phyloP scores from a whole-genome alignment of 2,113 vertebrate species.

The Aramus guarauna region DNA sequence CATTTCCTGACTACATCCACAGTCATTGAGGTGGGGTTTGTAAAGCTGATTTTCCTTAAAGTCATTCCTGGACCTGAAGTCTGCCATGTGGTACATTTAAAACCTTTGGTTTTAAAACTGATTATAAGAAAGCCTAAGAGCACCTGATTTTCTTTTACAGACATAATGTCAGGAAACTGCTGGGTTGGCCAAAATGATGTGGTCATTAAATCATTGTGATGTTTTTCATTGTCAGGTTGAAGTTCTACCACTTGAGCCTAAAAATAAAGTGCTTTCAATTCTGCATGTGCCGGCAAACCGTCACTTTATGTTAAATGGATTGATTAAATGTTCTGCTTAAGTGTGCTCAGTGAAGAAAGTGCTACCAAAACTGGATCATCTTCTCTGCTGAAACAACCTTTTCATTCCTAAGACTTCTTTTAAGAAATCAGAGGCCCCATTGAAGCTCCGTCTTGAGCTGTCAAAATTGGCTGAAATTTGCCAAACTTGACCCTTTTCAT shows the following conservation, averaged over 20 bases:
- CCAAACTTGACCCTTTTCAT: not conserved
- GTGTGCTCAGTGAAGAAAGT: not conserved
- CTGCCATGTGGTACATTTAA: not conserved
- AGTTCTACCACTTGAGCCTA: slow-evolving; percentile 43
- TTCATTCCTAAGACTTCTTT: not conserved
- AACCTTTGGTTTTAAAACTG: not conserved
- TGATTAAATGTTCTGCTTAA: slow-evolving; percentile 54
- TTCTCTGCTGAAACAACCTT: slow-evolving; percentile 19
- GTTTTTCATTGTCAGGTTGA: slow-evolving; percentile 38
- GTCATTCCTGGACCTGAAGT: not conserved
- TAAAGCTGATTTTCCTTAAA: not conserved
- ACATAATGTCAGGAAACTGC: not conserved
- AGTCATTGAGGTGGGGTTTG: not conserved
- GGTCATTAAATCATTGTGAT: slow-evolving; percentile 39
- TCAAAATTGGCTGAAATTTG: not conserved
- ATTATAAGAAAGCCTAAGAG: not conserved
- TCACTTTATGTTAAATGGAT: slow-evolving; percentile 57
- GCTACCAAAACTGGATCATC: not conserved
- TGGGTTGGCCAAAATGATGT: not conserved
- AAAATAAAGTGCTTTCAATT: slow-evolving; percentile 56
- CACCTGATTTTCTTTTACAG: slow-evolving; percentile 22
- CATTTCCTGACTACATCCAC: not conserved
- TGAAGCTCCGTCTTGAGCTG: not conserved
- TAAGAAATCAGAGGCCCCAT: not conserved
- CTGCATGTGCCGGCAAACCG: slow-evolving; percentile 15